A percentile compares a stretch with the other conserved stretches of the same genome.
Evolutionary conservation across 2,113 vertebrate genomes (phyloP).

Genomic region (Pygoscelis adeliae): DNA sequence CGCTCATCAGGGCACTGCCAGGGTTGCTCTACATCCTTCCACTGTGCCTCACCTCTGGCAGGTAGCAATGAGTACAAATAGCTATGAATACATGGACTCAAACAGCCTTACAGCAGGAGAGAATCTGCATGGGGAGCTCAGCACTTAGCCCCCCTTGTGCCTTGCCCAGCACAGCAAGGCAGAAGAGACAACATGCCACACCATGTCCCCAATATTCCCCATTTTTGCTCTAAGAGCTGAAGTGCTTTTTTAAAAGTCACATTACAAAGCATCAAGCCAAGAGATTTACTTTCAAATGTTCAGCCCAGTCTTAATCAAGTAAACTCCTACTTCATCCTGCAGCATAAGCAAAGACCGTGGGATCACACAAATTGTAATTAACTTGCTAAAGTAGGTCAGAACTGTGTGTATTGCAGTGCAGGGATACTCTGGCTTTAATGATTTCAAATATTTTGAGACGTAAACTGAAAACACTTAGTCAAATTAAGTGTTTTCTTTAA

Average conservation of each 20-base stretch:
- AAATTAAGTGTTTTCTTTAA: conserved; percentile 70
- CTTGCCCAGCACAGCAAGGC: not conserved
- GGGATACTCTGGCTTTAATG: conserved; percentile 28
- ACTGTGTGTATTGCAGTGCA: not conserved
- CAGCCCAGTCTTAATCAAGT: not conserved
- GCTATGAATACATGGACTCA: fast-evolving
- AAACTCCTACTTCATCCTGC: not conserved
- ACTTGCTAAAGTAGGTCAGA: conserved; percentile 39
- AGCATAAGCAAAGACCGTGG: not conserved
- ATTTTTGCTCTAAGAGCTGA: not conserved
- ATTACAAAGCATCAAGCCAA: not conserved
- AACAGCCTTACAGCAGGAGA: not conserved
- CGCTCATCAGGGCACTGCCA: not conserved
- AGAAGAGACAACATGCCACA: not conserved
- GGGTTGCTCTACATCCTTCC: not conserved
- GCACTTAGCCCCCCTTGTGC: not conserved
- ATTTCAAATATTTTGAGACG: conserved; percentile 65
- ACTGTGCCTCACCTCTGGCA: not conserved
- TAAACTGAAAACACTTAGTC: conserved; percentile 62
- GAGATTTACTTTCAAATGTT: not conserved
- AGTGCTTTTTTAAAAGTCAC: not conserved
- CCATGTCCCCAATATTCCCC: not conserved
- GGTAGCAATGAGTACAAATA: not conserved
- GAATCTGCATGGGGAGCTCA: not conserved
- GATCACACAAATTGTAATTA: conserved; percentile 11